A percentile compares a stretch with the other conserved stretches of the same genome.
Evolutionary conservation across 2,113 vertebrate species (phyloP).

Genomic region (Rhinolophus ferrumequinum): DNA sequence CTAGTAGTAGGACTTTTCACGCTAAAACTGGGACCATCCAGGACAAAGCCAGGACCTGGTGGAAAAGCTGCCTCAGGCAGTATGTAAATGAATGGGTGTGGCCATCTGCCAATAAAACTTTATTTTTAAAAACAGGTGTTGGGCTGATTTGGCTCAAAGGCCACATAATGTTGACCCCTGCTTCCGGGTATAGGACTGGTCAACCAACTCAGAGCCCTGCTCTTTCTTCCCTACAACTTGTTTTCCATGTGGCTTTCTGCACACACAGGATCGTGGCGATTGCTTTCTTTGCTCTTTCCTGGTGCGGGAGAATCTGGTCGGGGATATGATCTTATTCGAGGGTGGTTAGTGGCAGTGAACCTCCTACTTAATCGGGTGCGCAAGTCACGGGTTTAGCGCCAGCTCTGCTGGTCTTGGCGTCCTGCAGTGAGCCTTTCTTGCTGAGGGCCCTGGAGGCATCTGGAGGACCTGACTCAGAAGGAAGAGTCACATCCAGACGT

Average conservation of each 20-base stretch:
- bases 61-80: accelerated
- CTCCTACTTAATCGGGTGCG: accelerated
- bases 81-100: background rate
- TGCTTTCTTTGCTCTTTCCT: background rate
- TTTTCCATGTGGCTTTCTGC: background rate
- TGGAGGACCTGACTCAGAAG: no score
- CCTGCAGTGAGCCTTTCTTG: accelerated
- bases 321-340: accelerated
- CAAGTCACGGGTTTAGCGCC: accelerated
- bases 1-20: background rate
- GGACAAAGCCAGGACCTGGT: background rate
- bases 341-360: background rate
- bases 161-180: background rate
- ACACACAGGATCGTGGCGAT: accelerated
- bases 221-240: accelerated
- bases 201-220: accelerated
- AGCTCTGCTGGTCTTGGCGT: background rate
- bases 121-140: background rate
- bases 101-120: background rate
- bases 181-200: background rate
- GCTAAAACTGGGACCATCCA: accelerated
- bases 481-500: no score
- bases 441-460: background rate
- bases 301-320: background rate
- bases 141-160: background rate